A percentile compares a stretch with the other conserved stretches of the same genome.
Conservation (phyloP, 2,797 vertebrate genomes). For the Carcharodon carcharias region DNA sequence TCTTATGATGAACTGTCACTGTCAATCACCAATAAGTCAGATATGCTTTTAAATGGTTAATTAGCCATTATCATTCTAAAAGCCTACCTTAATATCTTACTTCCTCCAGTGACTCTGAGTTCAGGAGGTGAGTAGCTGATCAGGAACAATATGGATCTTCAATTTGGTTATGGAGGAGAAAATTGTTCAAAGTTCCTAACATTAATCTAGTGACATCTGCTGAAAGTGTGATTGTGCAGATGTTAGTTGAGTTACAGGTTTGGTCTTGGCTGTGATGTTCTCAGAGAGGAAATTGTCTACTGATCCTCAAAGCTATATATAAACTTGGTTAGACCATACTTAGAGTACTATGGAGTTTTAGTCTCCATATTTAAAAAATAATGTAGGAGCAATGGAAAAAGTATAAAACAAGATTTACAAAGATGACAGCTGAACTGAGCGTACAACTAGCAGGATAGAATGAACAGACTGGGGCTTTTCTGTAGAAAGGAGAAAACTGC, state of each 20-base stretch:
- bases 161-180: background rate
- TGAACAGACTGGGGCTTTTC: background rate
- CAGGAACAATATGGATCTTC: background rate
- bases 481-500: background rate
- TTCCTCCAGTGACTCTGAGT: too few species aligned
- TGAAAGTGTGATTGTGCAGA: background rate
- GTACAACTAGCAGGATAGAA: background rate
- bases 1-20: too few species aligned
- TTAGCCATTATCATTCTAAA: background rate
- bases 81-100: background rate
- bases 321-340: background rate
- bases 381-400: background rate
- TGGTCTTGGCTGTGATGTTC: background rate
- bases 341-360: background rate
- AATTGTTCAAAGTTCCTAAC: background rate
- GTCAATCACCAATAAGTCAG: background rate
- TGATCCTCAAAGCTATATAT: background rate
- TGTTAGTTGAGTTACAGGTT: background rate
- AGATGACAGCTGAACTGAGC: background rate
- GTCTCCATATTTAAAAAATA: background rate
- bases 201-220: background rate
- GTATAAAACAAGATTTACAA: background rate
- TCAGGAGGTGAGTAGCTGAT: background rate
- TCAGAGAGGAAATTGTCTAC: background rate
- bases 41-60: background rate